Evolutionary conservation across 2,113 vertebrate species (phyloP).

Genomic region (Epinephelus lanceolatus): DNA sequence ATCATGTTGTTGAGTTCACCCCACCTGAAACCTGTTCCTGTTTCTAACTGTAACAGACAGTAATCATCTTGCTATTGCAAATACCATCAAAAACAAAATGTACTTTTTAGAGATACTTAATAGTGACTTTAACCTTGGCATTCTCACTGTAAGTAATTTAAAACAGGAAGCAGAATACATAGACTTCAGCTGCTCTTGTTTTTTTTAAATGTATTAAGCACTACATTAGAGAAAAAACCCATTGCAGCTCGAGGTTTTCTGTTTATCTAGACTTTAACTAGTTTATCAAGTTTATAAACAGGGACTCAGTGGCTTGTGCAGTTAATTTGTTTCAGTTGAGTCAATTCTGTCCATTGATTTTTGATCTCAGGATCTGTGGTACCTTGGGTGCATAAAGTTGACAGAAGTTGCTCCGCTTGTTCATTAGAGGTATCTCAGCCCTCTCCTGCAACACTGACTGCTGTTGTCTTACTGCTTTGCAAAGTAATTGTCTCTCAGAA

Average conservation of each 20-base stretch:
- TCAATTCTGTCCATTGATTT: conserved; percentile 89
- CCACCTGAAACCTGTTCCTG: background rate
- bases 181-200: too few relatives aligned
- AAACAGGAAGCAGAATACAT: background rate
- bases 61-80: background rate
- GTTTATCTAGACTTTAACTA: conserved; percentile 8
- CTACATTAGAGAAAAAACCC: background rate
- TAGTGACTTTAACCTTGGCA: background rate
- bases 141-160: background rate
- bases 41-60: background rate
- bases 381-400: conserved; percentile 75
- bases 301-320: conserved; percentile 70
- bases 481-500: conserved; percentile 35
- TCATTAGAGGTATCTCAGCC: conserved; percentile 39
- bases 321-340: conserved; percentile 86
- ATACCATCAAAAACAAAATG: background rate
- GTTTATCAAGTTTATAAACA: conserved; percentile 63
- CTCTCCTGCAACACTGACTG: background rate
- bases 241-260: background rate
- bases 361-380: conserved; percentile 78
- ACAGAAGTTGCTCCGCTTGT: conserved; percentile 69
- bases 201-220: background rate
- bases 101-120: background rate
- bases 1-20: background rate
- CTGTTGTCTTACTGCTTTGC: conserved; percentile 30